A percentile compares a stretch with the other conserved stretches of the same genome.
Conservation (phyloP, 2,797 vertebrate species). For the Capromys pilorides region DNA sequence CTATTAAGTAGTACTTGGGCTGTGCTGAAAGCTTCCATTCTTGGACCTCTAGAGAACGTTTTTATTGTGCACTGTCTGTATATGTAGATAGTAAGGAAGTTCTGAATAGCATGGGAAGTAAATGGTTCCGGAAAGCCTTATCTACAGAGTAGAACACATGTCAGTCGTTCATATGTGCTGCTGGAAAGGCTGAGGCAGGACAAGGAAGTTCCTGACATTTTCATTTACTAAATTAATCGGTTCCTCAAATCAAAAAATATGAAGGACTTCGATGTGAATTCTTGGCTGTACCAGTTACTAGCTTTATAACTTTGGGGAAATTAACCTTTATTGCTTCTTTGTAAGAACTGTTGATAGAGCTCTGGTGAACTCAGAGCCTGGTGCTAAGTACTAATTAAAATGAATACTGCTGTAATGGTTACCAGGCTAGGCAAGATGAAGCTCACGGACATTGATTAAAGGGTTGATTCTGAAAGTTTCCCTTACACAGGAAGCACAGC, state of each 20-base stretch:
- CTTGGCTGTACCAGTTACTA: background rate
- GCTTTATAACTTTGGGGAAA: conserved; percentile 36
- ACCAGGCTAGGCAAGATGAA: conserved; percentile 40
- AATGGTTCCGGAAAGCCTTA: conserved; percentile 30
- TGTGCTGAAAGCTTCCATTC: conserved; percentile 47
- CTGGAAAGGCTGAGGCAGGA: conserved; percentile 14
- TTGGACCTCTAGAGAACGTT: background rate
- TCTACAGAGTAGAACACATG: background rate
- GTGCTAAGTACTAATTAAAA: conserved; percentile 49
- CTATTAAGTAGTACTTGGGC: conserved; percentile 24
- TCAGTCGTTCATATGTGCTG: background rate
- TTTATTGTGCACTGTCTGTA: background rate
- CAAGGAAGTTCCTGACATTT: conserved; percentile 40
- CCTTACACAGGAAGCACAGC: conserved; percentile 50
- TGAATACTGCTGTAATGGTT: background rate
- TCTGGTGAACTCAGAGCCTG: conserved; percentile 42
- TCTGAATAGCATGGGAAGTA: background rate
- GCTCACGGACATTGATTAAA: conserved; percentile 39
- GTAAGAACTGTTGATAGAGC: conserved; percentile 35
- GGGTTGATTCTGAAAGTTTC: conserved; percentile 53
- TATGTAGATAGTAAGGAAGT: conserved; percentile 38
- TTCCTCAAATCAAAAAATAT: conserved; percentile 5
- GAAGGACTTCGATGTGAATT: background rate
- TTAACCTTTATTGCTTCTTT: conserved; percentile 8
- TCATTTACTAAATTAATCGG: conserved; percentile 1